phyloP scores from a whole-genome alignment of 2,113 vertebrate species.

The Oxyura jamaicensis region DNA sequence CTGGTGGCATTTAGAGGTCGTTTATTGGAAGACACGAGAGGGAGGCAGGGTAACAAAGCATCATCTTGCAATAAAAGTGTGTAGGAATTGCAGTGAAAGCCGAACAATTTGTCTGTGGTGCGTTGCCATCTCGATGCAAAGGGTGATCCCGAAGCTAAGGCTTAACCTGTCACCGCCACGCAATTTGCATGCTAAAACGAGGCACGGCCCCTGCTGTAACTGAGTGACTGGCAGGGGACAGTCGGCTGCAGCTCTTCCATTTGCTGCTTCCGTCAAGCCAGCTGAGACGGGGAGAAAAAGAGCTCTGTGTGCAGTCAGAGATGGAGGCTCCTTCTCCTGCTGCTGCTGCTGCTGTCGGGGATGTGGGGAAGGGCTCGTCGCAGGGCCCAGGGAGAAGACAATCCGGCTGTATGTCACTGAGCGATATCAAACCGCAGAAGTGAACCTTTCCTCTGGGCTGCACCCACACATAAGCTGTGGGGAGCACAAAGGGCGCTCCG shows the following conservation, averaged over 20 bases:
- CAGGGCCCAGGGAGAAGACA: not conserved
- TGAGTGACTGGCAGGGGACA: not conserved
- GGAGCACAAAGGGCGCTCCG: not conserved
- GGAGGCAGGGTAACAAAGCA: not conserved
- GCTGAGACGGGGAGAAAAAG: not conserved
- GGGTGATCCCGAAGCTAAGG: not conserved
- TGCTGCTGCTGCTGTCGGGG: not conserved
- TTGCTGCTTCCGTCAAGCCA: not conserved
- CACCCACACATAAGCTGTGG: not conserved
- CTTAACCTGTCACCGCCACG: fast-evolving
- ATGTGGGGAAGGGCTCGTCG: not conserved
- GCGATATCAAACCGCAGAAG: not conserved
- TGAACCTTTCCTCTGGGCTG: not conserved
- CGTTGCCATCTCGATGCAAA: not conserved
- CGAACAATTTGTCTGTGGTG: not conserved
- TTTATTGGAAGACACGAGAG: too few relatives aligned
- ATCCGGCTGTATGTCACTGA: not conserved
- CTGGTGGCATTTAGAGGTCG: not conserved
- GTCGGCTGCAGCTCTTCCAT: fast-evolving
- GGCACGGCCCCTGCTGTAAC: not conserved
- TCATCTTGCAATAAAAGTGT: not conserved
- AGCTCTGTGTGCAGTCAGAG: not conserved
- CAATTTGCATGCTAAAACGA: fast-evolving
- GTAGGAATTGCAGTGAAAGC: not conserved
- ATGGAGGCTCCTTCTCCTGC: not conserved